Percentiles rank a stretch among this genome's conserved stretches.
Evolutionary conservation across 2,888 invertebrate genomes (phyloP).

Genomic region (Hydroisotoma schaefferi): DNA sequence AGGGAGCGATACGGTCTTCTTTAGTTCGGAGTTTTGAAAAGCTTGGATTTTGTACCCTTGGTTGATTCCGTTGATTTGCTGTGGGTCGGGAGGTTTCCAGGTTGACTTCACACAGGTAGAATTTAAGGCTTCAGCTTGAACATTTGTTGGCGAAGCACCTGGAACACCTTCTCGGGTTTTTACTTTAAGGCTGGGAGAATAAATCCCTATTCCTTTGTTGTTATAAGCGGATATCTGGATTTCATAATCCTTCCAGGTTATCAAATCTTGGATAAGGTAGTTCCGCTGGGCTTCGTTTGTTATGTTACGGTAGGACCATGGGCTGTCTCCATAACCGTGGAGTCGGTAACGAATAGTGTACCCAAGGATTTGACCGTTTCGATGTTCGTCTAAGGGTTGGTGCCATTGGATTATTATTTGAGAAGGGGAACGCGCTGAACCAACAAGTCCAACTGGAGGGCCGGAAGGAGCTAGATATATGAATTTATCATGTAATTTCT

Average conservation of each 20-base stretch:
- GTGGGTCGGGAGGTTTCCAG: slow-evolving; percentile 97
- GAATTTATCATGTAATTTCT: neutral
- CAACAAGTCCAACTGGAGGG: slow-evolving; percentile 90
- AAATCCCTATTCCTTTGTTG: slow-evolving; percentile 91
- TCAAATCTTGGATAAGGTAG: slow-evolving; percentile 84
- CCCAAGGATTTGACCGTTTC: slow-evolving; percentile 91
- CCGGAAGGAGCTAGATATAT: slow-evolving; percentile 89
- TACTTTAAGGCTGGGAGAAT: slow-evolving; percentile 83
- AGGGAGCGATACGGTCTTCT: slow-evolving; percentile 66
- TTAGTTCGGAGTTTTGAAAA: slow-evolving; percentile 56
- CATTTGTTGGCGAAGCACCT: slow-evolving; percentile 82
- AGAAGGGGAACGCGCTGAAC: slow-evolving; percentile 87
- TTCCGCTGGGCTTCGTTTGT: slow-evolving; percentile 89
- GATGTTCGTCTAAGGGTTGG: slow-evolving; percentile 87
- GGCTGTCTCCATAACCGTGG: slow-evolving; percentile 85
- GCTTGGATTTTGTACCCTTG: slow-evolving; percentile 93
- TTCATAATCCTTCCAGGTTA: slow-evolving; percentile 96
- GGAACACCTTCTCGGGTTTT: slow-evolving; percentile 96
- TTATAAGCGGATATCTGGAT: slow-evolving; percentile 96
- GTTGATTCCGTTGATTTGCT: slow-evolving; percentile 96
- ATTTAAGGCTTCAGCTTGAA: slow-evolving; percentile 72
- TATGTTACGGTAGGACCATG: slow-evolving; percentile 87
- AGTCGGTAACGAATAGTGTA: slow-evolving; percentile 88
- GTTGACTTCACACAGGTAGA: slow-evolving; percentile 78
- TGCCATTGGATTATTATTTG: slow-evolving; percentile 96